Base-by-base conservation (phyloP, 1,140 invertebrate genomes). In the Portunus trituberculatus region DNA sequence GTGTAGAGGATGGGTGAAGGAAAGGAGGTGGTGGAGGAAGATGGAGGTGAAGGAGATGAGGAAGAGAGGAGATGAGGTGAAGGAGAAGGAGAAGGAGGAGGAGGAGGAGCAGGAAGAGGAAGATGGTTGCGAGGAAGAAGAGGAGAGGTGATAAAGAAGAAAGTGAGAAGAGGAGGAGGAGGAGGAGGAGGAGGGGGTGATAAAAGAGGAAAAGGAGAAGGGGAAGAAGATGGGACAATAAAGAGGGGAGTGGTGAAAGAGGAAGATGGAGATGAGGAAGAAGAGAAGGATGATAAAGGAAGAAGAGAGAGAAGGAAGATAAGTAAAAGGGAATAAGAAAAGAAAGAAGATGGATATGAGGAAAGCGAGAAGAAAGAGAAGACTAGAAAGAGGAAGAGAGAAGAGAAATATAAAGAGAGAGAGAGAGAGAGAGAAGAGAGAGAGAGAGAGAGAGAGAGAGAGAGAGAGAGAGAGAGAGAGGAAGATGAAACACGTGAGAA, bases 391-490 rank as follows among this genome's bases (percentile, higher is more conserved):
- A 52, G 39, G 52, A 28, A 46, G 29, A 12, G 29, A 45, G 45
- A 46, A 59, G 52, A 67, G 52, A 31, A 48, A 48, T 45, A 91
- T 29, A 29, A 46, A 67, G 48, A 29, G n/a, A 76, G 25, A 6
- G 39, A 39, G 6, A 29, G 90, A 67, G 48, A 29, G n/a, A 76
- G 25, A 6, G 39, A 39, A 39, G 39, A 39, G 39, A 48, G 88
- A 45, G 88, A 90, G 45, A 90, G 31, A 48, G 88, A 48, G 45
- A 48, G 45, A 48, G 45, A 48, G 88, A 48, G 45, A 48, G 45
- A 90, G 45, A 90, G 88, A 90, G 45, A 90, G 88, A 48, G 88
- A 90, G 88, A 90, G 88, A 48, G 32, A 25, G 8, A 90, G 88
- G 39, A 4, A 90, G 88, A 90, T 14, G 39, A 32, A 25, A 45